Percentiles rank a stretch among this genome's conserved stretches.
phyloP scores from a whole-genome alignment of 2,113 vertebrate genomes.

The Psilopogon haemacephalus region DNA sequence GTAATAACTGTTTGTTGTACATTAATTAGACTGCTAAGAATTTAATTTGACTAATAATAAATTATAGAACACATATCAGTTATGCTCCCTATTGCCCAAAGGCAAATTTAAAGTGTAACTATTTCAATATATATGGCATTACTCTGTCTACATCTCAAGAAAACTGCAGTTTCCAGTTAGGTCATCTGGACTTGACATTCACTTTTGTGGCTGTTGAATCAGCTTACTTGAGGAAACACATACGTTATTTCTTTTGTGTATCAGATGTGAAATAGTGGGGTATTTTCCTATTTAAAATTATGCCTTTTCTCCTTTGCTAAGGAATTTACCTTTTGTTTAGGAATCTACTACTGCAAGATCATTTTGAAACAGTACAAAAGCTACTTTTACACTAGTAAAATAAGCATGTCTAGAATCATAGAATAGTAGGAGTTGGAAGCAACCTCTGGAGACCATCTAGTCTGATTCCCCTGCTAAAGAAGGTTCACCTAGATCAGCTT shows the following conservation, averaged over 20 bases:
- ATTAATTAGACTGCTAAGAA: not conserved
- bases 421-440: too few species aligned
- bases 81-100: not conserved
- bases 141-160: not conserved
- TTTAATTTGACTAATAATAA: not conserved
- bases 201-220: not conserved
- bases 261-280: not conserved
- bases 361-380: not conserved
- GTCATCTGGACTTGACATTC: not conserved
- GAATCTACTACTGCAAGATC: not conserved
- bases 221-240: not conserved
- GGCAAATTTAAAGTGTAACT: not conserved
- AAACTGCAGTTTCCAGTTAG: not conserved
- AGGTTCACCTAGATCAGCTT: too few species aligned
- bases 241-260: not conserved
- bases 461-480: too few species aligned
- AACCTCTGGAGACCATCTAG: too few species aligned
- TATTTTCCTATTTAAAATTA: not conserved
- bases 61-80: not conserved
- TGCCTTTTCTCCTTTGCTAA: not conserved
- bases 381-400: constrained; percentile 31
- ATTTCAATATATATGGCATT: not conserved
- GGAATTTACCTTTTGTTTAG: not conserved
- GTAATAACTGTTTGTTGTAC: not conserved
- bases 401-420: not conserved